Conservation (phyloP, 2,113 vertebrate genomes). For the Sinocyclocheilus grahami region DNA sequence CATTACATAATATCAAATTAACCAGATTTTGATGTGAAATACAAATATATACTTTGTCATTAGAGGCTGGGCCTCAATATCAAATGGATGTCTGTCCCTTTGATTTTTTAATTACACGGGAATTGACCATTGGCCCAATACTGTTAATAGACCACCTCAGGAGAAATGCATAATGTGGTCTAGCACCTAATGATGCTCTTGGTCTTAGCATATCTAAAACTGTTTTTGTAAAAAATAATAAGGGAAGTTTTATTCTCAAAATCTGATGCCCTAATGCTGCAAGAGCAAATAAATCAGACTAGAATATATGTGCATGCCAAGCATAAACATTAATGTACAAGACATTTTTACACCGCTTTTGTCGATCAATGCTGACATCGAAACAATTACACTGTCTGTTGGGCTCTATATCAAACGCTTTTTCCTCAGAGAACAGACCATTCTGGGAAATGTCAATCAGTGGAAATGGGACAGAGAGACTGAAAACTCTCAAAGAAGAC, state of each 20-base stretch:
- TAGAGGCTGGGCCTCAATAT: not conserved
- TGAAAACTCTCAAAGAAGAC: not conserved
- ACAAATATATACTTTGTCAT: slow-evolving; percentile 30
- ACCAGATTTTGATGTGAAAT: not conserved
- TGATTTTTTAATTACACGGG: not conserved
- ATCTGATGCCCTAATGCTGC: not conserved
- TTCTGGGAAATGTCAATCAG: slow-evolving; percentile 36
- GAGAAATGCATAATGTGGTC: not conserved
- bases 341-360: slow-evolving; percentile 52
- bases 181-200: not conserved
- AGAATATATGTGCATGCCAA: slow-evolving; percentile 54
- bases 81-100: slow-evolving; percentile 12
- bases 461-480: not conserved
- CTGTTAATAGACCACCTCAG: not conserved
- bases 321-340: slow-evolving; percentile 47
- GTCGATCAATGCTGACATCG: not conserved
- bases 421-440: slow-evolving; percentile 24
- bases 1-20: not conserved
- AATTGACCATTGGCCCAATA: not conserved
- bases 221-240: not conserved
- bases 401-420: not conserved
- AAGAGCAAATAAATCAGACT: not conserved
- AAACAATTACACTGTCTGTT: not conserved
- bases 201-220: not conserved
- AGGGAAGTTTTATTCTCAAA: not conserved